Evolutionary conservation across 2,888 invertebrate species (phyloP).

Genomic region (Rhamphomyia laevipes): DNA sequence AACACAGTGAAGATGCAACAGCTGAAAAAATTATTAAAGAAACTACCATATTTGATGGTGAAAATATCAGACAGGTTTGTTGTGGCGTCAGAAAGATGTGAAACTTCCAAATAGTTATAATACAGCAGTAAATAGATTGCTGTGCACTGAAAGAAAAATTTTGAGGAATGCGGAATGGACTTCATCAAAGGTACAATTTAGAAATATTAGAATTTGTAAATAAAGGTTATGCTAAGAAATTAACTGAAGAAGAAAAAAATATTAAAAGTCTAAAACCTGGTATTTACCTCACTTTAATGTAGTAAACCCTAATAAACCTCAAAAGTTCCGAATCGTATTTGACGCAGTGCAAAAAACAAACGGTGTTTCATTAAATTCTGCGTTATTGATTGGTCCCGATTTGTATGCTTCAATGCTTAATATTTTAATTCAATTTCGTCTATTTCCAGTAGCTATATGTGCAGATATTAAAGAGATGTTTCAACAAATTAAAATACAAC

Average conservation of each 20-base stretch:
- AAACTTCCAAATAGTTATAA: not conserved
- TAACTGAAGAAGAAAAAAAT: not conserved
- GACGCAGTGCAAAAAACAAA: slow-evolving; percentile 17
- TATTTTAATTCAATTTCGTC: slow-evolving; percentile 12
- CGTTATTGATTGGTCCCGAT: slow-evolving; percentile 13
- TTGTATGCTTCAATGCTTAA: slow-evolving; percentile 5
- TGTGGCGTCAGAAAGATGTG: not conserved
- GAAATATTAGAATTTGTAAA: not conserved
- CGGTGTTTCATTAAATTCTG: slow-evolving; percentile 17
- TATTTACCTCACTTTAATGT: slow-evolving; percentile 5
- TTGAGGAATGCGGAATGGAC: not conserved
- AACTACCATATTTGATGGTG: too few relatives aligned
- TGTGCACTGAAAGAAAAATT: slow-evolving; percentile 1
- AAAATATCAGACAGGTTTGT: not conserved
- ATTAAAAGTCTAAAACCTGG: not conserved
- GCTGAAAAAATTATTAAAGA: too few relatives aligned
- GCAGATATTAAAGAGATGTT: too few relatives aligned
- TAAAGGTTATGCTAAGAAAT: not conserved
- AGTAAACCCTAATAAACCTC: slow-evolving; percentile 16
- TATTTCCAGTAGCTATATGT: slow-evolving; percentile 9
- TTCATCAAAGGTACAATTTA: not conserved
- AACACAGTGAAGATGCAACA: too few relatives aligned
- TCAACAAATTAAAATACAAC: slow-evolving; percentile 7
- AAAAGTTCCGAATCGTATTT: slow-evolving; percentile 17
- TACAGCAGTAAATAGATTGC: not conserved